phyloP scores from a whole-genome alignment of 2,797 vertebrate genomes.

The Trachops cirrhosus region DNA sequence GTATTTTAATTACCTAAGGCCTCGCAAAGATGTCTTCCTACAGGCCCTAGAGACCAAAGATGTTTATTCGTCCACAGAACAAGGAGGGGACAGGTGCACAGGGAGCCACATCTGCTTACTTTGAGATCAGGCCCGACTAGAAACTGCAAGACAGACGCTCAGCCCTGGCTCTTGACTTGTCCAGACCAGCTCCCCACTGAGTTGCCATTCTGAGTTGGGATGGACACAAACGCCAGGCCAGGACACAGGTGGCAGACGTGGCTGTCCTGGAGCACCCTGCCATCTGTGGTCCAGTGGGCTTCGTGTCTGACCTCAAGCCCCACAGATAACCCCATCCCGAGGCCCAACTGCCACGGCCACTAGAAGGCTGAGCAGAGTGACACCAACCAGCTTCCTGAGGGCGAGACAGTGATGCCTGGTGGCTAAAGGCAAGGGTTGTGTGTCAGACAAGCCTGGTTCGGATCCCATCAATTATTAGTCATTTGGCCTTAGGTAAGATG shows the following conservation, averaged over 20 bases:
- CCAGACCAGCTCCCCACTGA: conserved; percentile 11
- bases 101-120: background rate
- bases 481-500: background rate
- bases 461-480: background rate
- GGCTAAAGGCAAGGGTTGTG: background rate
- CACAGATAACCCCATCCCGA: background rate
- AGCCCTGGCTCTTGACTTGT: background rate
- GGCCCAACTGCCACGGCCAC: background rate
- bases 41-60: conserved; percentile 46
- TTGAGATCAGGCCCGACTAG: background rate
- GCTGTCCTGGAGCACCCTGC: background rate
- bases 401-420: background rate
- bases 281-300: background rate
- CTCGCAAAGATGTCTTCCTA: conserved; percentile 41
- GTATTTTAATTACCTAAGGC: conserved; percentile 65
- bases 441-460: background rate
- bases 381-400: background rate
- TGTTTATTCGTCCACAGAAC: conserved; percentile 49
- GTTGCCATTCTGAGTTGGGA: background rate
- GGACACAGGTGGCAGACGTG: background rate
- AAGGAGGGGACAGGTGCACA: conserved; percentile 44
- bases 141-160: background rate
- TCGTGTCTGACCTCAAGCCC: background rate
- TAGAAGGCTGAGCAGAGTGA: background rate
- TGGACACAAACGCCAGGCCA: background rate